Conservation (phyloP, 2,113 vertebrate genomes). For the Cyprinodon variegatus region DNA sequence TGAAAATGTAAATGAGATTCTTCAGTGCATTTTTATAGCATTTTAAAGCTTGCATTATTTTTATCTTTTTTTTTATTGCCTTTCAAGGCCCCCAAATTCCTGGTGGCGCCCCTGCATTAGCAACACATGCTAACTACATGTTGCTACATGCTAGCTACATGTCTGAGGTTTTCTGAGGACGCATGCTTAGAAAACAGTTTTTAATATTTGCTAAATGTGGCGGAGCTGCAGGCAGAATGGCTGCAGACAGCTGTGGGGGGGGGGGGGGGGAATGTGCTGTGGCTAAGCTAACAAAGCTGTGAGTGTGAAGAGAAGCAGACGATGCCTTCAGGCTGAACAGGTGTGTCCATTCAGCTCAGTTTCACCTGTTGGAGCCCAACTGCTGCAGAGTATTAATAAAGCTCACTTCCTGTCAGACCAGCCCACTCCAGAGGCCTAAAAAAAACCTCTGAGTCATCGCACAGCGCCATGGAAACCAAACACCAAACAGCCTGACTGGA, state of each 20-base stretch:
- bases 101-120: too few species aligned
- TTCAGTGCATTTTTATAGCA: too few species aligned
- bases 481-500: constrained; percentile 65
- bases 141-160: too few species aligned
- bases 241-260: constrained; percentile 22
- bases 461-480: constrained; percentile 73
- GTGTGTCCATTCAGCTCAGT: constrained; percentile 36
- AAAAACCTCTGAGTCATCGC: constrained; percentile 75
- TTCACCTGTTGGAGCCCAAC: constrained; percentile 33
- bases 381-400: constrained; percentile 52
- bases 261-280: constrained; percentile 21
- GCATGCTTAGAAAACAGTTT: neutral
- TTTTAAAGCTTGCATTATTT: too few species aligned
- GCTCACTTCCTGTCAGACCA: constrained; percentile 34
- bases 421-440: constrained; percentile 36
- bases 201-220: constrained; percentile 37
- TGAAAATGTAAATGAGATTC: too few species aligned
- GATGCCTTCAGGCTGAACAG: constrained; percentile 45
- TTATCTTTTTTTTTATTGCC: too few species aligned
- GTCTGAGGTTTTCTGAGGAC: neutral
- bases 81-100: too few species aligned
- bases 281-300: constrained; percentile 42
- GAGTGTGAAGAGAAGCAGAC: constrained; percentile 15
- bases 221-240: constrained; percentile 10
- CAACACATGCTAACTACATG: too few species aligned